Evolutionary conservation across 2,113 vertebrate genomes (phyloP), one percentile per base, ranked within the genome.

Genomic region (Poeciliopsis retropinna): DNA sequence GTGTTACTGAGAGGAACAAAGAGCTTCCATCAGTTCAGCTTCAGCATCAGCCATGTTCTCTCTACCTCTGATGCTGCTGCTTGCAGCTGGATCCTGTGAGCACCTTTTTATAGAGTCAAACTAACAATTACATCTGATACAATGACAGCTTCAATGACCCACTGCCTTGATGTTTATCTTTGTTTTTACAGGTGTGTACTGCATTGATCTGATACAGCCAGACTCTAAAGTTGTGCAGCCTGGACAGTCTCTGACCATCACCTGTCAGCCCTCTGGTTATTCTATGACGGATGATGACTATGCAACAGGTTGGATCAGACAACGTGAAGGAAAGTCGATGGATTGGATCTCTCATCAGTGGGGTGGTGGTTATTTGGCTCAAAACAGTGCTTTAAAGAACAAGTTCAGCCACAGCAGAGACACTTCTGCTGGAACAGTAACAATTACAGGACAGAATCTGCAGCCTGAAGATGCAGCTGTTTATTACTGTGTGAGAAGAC

Each of bases 21-120:
- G 7, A 57, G 17, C 51, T 57, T 17, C 51, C 63, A 22, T 19
- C 32, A 25, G 5, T 30, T 57, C 15, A 57, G 51, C 51, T 57
- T 57, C 51, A 25, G 25, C 51, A 57, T 57, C 51, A 57, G 11
- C 22, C 51, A 57, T 57, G 51, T 57, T 54, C 30, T 27, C 62
- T 76, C 29, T 57, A 47, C 28, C 62, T 83, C 29, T 87, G 78
- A n/a, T 22, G 10, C 78, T 79, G 83, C 83, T 89, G 85, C 72
- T 81, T 69, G 31, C 75, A 22, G 77, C 85, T 81, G 83, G 37
- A 71, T 82, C 73, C 73, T 80, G 78, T 86, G 67, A 70, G 44
- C n/a, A 64, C 2, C 6, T 63, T 76, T 76, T 25, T 17, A 29
- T 2, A 9, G 30, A 32, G 19, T 63, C 28, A 64, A 17, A 64